These are phyloP conservation scores for Cylloceria caligata DNA, from an alignment of 2,888 invertebrate species.

Conservation along the genomic window DNA sequence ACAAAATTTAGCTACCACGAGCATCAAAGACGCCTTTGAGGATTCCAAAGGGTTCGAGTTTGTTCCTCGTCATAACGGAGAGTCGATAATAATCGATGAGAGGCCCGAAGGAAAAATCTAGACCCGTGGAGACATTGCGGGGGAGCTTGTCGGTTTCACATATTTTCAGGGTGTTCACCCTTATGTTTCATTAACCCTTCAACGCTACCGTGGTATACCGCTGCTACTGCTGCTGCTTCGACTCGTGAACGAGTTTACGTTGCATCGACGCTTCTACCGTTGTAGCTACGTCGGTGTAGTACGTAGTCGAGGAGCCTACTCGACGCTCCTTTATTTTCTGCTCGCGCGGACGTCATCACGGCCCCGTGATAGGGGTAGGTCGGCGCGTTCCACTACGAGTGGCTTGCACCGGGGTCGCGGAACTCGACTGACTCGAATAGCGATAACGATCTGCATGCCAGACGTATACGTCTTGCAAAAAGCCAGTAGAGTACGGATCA, in stretches of 20 bases:
- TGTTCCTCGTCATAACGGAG: conserved; percentile 6
- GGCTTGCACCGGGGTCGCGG: conserved; percentile 19
- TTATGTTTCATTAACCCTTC: conserved; percentile 77
- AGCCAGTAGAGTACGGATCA: neutral
- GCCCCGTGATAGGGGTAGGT: conserved; percentile 24
- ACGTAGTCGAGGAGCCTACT: conserved; percentile 61
- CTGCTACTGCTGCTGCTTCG: no score
- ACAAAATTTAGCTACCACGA: neutral
- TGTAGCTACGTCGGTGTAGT: neutral
- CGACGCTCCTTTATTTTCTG: conserved; percentile 60
- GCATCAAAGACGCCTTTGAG: conserved; percentile 37
- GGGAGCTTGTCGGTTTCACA: conserved; percentile 62
- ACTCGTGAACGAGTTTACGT: conserved; percentile 65
- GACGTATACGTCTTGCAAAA: conserved; percentile 18
- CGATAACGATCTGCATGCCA: conserved; percentile 52
- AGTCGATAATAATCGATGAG: conserved; percentile 55
- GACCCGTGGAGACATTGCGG: conserved; percentile 20
- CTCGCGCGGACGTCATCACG: conserved; percentile 43
- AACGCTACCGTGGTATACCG: conserved; percentile 18
- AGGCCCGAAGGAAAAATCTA: conserved; percentile 5
- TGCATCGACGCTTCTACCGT: conserved; percentile 68
- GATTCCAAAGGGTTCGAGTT: neutral
- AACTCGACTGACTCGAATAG: conserved; percentile 35
- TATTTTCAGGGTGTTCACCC: conserved; percentile 77
- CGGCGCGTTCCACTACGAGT: conserved; percentile 11